These are phyloP conservation scores for Sycophila texana DNA, from an alignment of 2,888 invertebrate species.

Conservation along the genomic window DNA sequence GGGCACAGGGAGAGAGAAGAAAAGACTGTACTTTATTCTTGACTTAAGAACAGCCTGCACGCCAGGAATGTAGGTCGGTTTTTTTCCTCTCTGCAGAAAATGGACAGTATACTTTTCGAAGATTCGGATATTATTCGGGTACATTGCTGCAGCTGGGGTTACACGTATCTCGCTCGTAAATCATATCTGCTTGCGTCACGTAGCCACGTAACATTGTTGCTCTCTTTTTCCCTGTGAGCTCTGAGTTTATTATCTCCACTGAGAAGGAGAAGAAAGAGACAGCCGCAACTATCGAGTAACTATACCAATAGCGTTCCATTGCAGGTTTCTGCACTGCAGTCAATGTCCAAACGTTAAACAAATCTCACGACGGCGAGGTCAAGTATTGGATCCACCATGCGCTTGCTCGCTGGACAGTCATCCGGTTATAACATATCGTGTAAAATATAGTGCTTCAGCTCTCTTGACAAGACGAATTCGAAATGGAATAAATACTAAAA, in stretches of 20 bases:
- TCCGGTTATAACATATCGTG: too few species aligned
- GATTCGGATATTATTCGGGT: too few species aligned
- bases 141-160: conserved; percentile 7
- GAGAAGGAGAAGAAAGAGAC: not conserved
- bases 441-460: too few species aligned
- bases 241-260: conserved; percentile 4
- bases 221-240: not conserved
- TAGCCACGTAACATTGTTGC: not conserved
- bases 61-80: conserved; percentile 23
- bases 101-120: conserved; percentile 35
- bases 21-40: not conserved
- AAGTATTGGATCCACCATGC: too few species aligned
- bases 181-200: conserved; percentile 44
- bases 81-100: not conserved
- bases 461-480: too few species aligned
- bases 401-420: too few species aligned
- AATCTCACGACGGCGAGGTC: too few species aligned
- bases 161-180: conserved; percentile 40
- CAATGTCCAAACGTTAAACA: too few species aligned
- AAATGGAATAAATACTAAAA: too few species aligned
- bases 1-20: not conserved
- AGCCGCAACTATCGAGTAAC: not conserved
- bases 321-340: too few species aligned
- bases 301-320: not conserved
- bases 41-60: not conserved